A percentile compares a stretch with the other conserved stretches of the same genome.
Evolutionary conservation across 2,797 vertebrate genomes (phyloP).

Genomic region (Heterohyrax brucei): DNA sequence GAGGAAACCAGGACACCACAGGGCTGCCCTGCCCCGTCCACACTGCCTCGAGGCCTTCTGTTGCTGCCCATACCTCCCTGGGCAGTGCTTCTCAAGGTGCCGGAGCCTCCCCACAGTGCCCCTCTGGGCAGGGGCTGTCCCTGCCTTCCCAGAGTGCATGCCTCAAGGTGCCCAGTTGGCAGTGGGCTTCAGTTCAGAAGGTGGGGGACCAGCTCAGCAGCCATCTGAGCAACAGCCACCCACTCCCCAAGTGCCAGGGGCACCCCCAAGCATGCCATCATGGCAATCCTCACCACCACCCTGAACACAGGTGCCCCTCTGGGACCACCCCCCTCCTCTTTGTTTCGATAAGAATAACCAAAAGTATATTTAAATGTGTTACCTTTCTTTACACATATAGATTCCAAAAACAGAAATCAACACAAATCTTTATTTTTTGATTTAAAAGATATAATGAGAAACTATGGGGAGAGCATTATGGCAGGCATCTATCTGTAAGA

Average conservation of each 20-base stretch:
- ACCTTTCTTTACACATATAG: constrained; percentile 73
- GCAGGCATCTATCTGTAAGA: constrained; percentile 85
- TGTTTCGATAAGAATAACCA: constrained; percentile 77
- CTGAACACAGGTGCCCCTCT: constrained; percentile 64
- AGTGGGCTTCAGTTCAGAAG: not conserved
- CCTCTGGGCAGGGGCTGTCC: constrained; percentile 42
- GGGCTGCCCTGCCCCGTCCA: not conserved
- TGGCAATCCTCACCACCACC: not conserved
- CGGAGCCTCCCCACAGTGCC: constrained; percentile 32
- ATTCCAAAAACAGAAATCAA: constrained; percentile 75
- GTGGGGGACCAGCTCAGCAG: not conserved
- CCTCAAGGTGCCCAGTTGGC: not conserved
- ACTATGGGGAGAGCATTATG: constrained; percentile 77
- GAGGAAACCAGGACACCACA: not conserved
- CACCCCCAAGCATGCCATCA: not conserved
- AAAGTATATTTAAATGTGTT: constrained; percentile 79
- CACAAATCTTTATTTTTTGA: constrained; percentile 89
- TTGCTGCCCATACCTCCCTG: constrained; percentile 27
- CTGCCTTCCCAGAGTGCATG: not conserved
- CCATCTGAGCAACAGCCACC: not conserved
- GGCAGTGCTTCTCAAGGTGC: constrained; percentile 79
- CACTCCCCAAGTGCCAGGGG: constrained; percentile 52
- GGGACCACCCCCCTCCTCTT: constrained; percentile 28
- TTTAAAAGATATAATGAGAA: constrained; percentile 85
- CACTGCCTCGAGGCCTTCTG: constrained; percentile 68